Base-by-base conservation (phyloP, 92 coral and sea anemone genomes). In the Pocillopora grandis region DNA sequence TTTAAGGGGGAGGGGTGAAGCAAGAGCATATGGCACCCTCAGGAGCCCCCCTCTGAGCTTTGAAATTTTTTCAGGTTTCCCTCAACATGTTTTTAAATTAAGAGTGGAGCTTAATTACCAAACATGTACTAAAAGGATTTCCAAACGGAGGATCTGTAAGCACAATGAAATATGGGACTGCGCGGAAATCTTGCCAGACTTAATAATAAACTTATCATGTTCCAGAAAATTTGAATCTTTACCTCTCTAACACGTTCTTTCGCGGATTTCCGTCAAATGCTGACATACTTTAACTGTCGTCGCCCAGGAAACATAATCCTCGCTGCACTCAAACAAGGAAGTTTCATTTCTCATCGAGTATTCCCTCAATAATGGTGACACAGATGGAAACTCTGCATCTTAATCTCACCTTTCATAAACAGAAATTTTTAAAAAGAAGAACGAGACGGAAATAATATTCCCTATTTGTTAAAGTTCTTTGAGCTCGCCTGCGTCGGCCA, bases 241-340 rank as follows among this genome's bases (percentile, higher is more conserved):
- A 82, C 86, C 86, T 82, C 62, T 82, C 86, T 3, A 82, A 62
- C 3, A 82, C 86, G 23, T 49, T 42, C 68, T 82, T 82, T 49
- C 86, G 63, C 4, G 86, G 86, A 82, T 82, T 31, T 48, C 55
- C 10, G 62, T 59, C 42, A 69, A 36, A 72, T 17, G 72, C 49
- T 9, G 86, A 82, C 86, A 82, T 82, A 10, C n/a, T 80, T 80
- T 77, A 2, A 17, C 42, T 11, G 27, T 2, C 14, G 76, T 82
- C 20, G 72, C 63, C 64, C 62, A 15, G 79, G 86, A 82, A 42
- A 82, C 86, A 73, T 37, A 6, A 23, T 61, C 56, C 19, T 31
- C 27, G 20, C 13, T n/a, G 37, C 59, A 72, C 59, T 72, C 14
- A 48, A 59, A 60, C 60, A 9, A 16, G 16, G 42, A 61, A 49